phyloP scores from a whole-genome alignment of 2,113 vertebrate genomes.

The Orycteropus afer region DNA sequence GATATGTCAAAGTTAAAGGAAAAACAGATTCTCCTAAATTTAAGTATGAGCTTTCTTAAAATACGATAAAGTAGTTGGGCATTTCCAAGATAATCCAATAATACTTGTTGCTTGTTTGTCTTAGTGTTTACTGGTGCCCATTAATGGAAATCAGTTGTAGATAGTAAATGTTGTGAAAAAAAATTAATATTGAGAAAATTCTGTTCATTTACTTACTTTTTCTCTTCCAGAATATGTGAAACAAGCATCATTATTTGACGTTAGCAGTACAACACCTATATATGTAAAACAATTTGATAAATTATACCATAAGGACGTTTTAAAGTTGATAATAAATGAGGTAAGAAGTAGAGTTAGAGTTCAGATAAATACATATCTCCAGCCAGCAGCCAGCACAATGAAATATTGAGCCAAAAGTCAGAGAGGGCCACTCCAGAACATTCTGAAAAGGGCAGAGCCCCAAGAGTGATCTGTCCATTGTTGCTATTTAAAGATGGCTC shows the following conservation, averaged over 20 bases:
- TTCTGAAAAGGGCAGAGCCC: neutral
- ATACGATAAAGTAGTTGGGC: neutral
- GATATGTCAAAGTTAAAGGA: neutral
- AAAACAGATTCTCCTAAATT: neutral
- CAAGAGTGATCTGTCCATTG: neutral
- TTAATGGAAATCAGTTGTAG: neutral
- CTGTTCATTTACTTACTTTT: neutral
- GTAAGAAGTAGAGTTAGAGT: neutral
- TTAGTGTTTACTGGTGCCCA: neutral
- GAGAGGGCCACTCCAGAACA: neutral
- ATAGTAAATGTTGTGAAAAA: neutral
- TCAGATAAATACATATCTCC: neutral
- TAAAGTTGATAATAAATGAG: conserved; percentile 19
- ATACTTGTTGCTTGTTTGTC: neutral
- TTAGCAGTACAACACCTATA: neutral
- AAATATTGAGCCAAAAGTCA: neutral
- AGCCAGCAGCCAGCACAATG: no score
- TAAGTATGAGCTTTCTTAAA: neutral
- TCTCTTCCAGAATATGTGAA: neutral
- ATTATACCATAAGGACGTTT: neutral
- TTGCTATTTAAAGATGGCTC: neutral
- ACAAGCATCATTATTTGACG: neutral
- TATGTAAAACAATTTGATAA: neutral
- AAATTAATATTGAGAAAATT: conserved; percentile 44
- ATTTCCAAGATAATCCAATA: neutral